Conservation (phyloP, 2,797 vertebrate species). For the Poecilia velifera region DNA sequence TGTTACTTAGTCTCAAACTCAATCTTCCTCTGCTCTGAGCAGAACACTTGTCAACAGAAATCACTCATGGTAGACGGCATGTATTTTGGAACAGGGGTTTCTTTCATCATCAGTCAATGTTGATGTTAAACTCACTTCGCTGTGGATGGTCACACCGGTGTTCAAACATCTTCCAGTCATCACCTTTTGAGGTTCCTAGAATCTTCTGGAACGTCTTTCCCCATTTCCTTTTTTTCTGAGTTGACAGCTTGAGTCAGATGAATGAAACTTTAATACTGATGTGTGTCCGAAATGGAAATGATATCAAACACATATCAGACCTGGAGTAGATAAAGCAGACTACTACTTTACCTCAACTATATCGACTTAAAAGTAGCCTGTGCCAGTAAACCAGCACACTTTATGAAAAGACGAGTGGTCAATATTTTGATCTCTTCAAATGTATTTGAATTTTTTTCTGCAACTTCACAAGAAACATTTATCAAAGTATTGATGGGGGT, state of each 20-base stretch:
- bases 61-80: neutral
- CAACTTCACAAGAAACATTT: neutral
- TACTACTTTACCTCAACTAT: neutral
- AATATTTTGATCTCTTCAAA: neutral
- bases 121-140: neutral
- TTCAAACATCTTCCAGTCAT: neutral
- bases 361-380: neutral
- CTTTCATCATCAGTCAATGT: neutral
- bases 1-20: neutral
- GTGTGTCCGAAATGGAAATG: neutral
- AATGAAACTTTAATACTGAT: neutral
- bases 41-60: neutral
- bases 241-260: neutral
- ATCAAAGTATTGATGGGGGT: neutral
- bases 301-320: neutral
- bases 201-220: neutral
- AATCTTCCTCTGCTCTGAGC: neutral
- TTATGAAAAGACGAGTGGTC: neutral
- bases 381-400: neutral
- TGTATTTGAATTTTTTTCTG: neutral
- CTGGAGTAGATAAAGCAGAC: neutral
- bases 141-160: neutral
- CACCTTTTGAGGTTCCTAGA: neutral
- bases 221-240: neutral
- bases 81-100: neutral